Conservation (phyloP, 2,797 vertebrate species). For the Sylvia borin region DNA sequence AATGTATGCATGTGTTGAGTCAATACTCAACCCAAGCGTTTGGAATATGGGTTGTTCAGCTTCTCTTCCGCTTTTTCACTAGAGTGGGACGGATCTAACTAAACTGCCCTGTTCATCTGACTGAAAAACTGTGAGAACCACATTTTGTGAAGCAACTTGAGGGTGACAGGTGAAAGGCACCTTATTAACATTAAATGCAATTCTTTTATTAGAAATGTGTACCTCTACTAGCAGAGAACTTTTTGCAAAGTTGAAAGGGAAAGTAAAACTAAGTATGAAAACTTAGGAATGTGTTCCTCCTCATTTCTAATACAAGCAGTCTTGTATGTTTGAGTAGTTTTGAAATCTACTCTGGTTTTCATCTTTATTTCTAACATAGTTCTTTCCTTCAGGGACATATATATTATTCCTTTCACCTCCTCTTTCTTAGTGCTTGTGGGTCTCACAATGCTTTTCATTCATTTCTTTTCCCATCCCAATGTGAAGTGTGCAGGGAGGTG, state of each 20-base stretch:
- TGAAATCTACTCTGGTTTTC: background rate
- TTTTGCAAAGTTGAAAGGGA: background rate
- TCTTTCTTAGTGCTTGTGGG: background rate
- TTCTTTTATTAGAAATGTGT: background rate
- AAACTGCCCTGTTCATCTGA: background rate
- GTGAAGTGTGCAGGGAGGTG: background rate
- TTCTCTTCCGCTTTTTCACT: background rate
- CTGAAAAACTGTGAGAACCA: background rate
- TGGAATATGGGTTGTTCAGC: background rate
- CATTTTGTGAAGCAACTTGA: background rate
- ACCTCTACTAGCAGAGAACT: background rate
- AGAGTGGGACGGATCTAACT: background rate
- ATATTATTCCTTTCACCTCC: background rate
- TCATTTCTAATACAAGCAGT: constrained; percentile 5
- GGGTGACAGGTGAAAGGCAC: background rate
- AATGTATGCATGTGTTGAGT: background rate
- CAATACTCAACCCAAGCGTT: background rate
- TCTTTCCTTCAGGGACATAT: background rate
- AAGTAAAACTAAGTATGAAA: background rate
- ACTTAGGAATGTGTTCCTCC: background rate
- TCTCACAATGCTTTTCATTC: background rate
- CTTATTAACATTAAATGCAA: background rate
- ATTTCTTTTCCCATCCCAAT: background rate
- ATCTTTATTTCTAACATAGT: background rate
- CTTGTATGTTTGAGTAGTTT: background rate